A percentile compares a stretch with the other conserved stretches of the same genome.
Conservation (phyloP, 2,888 invertebrate species). For the Caenorhabditis sp. region DNA sequence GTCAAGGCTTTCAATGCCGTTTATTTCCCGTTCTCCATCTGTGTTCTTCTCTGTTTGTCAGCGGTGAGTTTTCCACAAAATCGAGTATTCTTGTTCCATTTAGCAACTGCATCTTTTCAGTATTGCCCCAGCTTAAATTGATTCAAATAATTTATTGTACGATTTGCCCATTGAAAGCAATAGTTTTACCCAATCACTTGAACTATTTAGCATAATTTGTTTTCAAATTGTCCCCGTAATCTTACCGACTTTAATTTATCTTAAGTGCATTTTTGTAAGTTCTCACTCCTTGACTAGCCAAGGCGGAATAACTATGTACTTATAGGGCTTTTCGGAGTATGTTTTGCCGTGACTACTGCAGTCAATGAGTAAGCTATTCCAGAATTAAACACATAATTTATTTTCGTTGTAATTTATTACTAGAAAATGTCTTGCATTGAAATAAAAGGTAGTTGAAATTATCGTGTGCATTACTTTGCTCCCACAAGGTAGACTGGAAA, state of each 20-base stretch:
- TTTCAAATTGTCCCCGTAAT: neutral
- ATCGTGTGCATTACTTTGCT: neutral
- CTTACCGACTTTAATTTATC: neutral
- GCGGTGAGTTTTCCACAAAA: conserved; percentile 40
- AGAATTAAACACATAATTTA: conserved; percentile 32
- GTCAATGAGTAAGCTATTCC: neutral
- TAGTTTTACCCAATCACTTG: neutral
- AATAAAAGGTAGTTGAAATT: conserved; percentile 23
- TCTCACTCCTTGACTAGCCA: neutral
- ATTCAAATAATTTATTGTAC: conserved; percentile 37
- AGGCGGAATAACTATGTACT: neutral
- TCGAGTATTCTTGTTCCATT: conserved; percentile 4
- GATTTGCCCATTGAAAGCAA: neutral
- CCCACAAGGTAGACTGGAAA: neutral
- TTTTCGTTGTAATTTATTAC: conserved; percentile 28
- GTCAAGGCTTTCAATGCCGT: no score
- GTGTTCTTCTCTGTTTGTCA: conserved; percentile 55
- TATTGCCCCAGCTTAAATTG: conserved; percentile 3
- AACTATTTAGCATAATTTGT: neutral
- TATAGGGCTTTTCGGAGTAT: neutral
- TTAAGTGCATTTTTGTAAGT: conserved; percentile 10
- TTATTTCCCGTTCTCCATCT: conserved; percentile 26
- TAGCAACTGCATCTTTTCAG: conserved; percentile 24
- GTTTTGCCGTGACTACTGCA: neutral
- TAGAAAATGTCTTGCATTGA: conserved; percentile 31